Evolutionary conservation across 1,140 invertebrate species (phyloP).

Genomic region (Danaus plexippus): DNA sequence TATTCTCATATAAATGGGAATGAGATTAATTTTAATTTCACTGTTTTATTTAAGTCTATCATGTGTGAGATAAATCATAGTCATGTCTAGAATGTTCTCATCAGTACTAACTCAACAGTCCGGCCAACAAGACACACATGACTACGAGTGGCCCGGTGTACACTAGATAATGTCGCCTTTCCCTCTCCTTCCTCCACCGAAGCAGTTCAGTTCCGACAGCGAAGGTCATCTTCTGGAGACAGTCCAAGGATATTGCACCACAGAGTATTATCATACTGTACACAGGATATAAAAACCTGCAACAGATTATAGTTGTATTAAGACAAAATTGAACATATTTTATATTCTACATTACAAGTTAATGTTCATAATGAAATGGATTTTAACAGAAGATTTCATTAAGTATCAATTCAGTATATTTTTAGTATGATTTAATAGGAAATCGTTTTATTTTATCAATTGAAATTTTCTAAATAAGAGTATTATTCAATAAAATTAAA

Average conservation of each 20-base stretch:
- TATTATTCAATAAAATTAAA: too few species aligned
- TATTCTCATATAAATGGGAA: too few species aligned
- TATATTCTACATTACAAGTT: too few species aligned
- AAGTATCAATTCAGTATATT: too few species aligned
- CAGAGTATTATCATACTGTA: conserved; percentile 93
- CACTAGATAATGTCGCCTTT: conserved; percentile 79
- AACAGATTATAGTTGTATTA: conserved; percentile 17
- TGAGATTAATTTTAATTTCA: too few species aligned
- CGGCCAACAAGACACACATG: conserved; percentile 74
- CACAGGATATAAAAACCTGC: conserved; percentile 93
- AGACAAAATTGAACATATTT: neutral
- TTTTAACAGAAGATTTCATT: too few species aligned
- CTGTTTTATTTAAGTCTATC: too few species aligned
- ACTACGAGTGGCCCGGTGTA: conserved; percentile 81
- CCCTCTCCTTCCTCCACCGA: conserved; percentile 35
- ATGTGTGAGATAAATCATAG: too few species aligned
- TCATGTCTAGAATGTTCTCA: too few species aligned
- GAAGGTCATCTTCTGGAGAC: conserved; percentile 83
- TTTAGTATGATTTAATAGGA: too few species aligned
- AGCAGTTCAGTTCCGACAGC: conserved; percentile 66
- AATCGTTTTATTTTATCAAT: neutral
- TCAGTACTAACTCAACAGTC: conserved; percentile 29
- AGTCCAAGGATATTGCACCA: conserved; percentile 88
- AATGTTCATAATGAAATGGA: too few species aligned
- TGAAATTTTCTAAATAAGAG: neutral